Conservation (phyloP, 2,888 invertebrate genomes). For the Melinopterus prodromus region DNA sequence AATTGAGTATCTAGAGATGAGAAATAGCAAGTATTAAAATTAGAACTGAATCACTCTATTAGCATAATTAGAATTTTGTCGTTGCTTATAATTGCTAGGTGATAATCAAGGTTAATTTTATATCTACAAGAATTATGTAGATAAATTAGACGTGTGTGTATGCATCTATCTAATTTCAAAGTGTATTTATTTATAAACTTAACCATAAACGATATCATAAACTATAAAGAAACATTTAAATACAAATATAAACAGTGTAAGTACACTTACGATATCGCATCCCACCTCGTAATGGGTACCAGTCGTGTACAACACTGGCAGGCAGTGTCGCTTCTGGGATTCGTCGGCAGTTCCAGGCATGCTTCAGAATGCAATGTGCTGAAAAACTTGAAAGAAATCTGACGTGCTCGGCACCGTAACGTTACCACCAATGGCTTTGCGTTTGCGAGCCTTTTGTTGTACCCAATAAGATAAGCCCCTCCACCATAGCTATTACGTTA, state of each 20-base stretch:
- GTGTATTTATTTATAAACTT: no score
- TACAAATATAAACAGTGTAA: slow-evolving; percentile 21
- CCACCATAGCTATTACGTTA: not conserved
- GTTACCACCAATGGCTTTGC: slow-evolving; percentile 8
- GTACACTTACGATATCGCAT: slow-evolving; percentile 79
- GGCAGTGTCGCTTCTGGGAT: slow-evolving; percentile 66
- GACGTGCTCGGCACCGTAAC: not conserved
- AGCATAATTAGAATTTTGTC: not conserved
- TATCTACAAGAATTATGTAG: no score
- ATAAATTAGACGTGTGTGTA: no score
- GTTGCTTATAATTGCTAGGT: not conserved
- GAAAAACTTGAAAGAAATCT: slow-evolving; percentile 14
- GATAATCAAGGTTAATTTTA: not conserved
- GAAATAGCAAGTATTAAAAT: not conserved
- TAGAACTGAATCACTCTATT: not conserved
- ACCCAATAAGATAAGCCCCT: not conserved
- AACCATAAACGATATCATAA: not conserved
- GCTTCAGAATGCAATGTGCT: slow-evolving; percentile 18
- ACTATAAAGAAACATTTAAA: not conserved
- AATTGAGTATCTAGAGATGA: not conserved
- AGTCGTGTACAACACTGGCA: slow-evolving; percentile 79
- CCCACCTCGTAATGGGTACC: slow-evolving; percentile 90
- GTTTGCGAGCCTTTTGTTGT: not conserved
- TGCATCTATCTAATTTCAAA: no score
- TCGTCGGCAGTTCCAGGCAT: slow-evolving; percentile 51